phyloP scores from a whole-genome alignment of 2,797 vertebrate genomes.

The Sebastes glaucus region DNA sequence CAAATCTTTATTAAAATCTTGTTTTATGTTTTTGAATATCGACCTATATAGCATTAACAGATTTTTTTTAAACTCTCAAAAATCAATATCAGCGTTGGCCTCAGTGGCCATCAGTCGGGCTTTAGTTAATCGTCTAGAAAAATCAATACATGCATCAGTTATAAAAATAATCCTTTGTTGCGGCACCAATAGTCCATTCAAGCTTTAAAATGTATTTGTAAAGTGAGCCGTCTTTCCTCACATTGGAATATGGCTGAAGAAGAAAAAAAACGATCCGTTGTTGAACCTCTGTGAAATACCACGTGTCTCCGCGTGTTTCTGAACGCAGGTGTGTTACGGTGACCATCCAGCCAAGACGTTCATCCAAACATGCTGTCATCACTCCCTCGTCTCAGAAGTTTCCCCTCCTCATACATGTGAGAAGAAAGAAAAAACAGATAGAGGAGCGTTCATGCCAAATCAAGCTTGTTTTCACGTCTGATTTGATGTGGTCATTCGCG shows the following conservation, averaged over 20 bases:
- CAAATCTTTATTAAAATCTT: neutral
- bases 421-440: neutral
- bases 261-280: slow-evolving; percentile 24
- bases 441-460: neutral
- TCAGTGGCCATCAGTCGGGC: neutral
- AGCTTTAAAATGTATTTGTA: neutral
- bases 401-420: neutral
- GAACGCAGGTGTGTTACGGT: slow-evolving; percentile 42
- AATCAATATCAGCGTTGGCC: neutral
- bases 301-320: slow-evolving; percentile 23
- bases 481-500: neutral
- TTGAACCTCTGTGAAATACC: slow-evolving; percentile 66
- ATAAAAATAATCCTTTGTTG: neutral
- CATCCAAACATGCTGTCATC: slow-evolving; percentile 43
- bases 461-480: slow-evolving; percentile 1
- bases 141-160: neutral
- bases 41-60: neutral
- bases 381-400: neutral
- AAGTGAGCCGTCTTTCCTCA: slow-evolving; percentile 9
- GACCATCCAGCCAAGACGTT: slow-evolving; percentile 12
- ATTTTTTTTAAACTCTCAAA: neutral
- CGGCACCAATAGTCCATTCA: neutral
- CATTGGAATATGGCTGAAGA: slow-evolving; percentile 30
- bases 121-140: neutral
- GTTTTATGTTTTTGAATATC: neutral